These are phyloP conservation scores for Brachymystax lenok DNA, from an alignment of 2,797 vertebrate genomes.

Conservation along the genomic window DNA sequence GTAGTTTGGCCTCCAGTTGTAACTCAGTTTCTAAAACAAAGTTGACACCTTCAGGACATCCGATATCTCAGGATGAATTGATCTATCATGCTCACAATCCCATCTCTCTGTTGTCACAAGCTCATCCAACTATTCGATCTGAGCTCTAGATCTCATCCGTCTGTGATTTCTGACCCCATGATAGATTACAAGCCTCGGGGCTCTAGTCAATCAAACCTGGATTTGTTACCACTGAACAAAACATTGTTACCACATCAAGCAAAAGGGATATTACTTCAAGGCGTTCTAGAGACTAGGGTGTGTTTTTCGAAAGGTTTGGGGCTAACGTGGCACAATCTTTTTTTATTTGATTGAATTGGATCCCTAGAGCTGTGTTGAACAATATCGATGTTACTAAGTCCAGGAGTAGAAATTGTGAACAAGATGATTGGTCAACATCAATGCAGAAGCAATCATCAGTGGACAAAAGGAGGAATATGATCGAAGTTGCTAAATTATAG, in stretches of 20 bases:
- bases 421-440: neutral
- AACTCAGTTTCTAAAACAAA: too few relatives aligned
- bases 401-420: neutral
- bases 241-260: neutral
- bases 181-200: neutral
- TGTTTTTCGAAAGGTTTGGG: neutral
- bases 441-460: neutral
- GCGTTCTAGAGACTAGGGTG: neutral
- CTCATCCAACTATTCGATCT: neutral
- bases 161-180: neutral
- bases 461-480: neutral
- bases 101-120: neutral
- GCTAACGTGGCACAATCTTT: neutral
- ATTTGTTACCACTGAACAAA: neutral
- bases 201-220: neutral
- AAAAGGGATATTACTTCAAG: too few relatives aligned
- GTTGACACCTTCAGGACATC: too few relatives aligned
- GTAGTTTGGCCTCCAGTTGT: too few relatives aligned
- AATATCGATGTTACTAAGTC: neutral
- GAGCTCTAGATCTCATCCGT: neutral
- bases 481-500: neutral
- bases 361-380: neutral
- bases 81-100: neutral
- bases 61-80: too few relatives aligned
- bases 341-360: neutral